Conservation (phyloP, 2,113 vertebrate genomes). For the Rhagologus leucostigma region DNA sequence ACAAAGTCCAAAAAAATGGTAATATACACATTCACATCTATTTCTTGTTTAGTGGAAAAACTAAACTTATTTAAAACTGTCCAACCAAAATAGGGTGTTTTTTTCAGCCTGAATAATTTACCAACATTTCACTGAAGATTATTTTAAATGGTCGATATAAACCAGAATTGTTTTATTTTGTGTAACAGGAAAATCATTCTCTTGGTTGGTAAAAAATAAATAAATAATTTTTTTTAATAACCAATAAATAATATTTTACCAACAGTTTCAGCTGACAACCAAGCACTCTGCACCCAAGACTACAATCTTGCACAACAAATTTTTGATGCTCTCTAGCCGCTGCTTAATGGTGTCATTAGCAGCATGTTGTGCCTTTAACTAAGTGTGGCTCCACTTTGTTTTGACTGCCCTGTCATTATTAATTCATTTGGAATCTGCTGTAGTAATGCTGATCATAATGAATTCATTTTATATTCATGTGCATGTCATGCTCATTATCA, state of each 20-base stretch:
- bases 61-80: neutral
- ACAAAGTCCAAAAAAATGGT: neutral
- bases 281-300: neutral
- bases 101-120: neutral
- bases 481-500: conserved; percentile 2
- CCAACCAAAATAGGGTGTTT: neutral
- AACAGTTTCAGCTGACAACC: neutral
- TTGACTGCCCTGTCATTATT: conserved; percentile 44
- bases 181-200: neutral
- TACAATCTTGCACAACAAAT: neutral
- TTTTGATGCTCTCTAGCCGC: neutral
- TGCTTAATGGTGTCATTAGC: neutral
- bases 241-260: neutral
- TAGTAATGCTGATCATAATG: neutral
- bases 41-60: neutral
- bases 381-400: conserved; percentile 1
- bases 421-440: conserved; percentile 47
- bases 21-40: neutral
- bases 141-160: neutral
- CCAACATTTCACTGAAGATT: neutral
- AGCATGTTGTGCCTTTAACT: neutral
- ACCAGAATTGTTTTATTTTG: neutral
- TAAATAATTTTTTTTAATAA: neutral
- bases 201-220: neutral
- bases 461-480: conserved; percentile 44